A percentile compares a stretch with the other conserved stretches of the same genome.
phyloP scores from a whole-genome alignment of 2,888 invertebrate genomes.

The Autographa pulchrina region DNA sequence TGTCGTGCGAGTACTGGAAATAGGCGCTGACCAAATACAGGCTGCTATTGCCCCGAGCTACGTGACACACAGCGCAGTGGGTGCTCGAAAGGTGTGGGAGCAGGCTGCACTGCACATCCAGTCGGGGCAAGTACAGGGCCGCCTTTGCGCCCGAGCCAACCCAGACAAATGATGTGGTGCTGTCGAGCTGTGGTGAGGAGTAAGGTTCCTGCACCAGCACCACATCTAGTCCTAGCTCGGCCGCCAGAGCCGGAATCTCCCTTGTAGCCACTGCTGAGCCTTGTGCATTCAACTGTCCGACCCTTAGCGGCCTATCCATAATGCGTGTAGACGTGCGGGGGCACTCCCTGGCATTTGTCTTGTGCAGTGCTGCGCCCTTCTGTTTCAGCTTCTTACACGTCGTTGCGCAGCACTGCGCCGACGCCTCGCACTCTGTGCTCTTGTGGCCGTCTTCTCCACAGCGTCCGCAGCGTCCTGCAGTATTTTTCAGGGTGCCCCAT shows the following conservation, averaged over 20 bases:
- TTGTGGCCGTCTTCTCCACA: no score
- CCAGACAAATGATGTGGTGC: background rate
- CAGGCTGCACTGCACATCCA: conserved; percentile 18
- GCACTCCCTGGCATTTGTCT: conserved; percentile 32
- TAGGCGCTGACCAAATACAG: no score
- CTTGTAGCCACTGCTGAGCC: conserved; percentile 39
- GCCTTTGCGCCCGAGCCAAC: conserved; percentile 29
- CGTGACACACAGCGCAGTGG: no score
- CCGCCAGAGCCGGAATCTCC: conserved; percentile 40
- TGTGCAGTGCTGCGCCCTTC: no score
- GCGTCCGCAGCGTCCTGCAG: no score
- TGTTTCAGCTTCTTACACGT: no score
- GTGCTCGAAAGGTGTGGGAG: conserved; percentile 41
- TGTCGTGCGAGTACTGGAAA: conserved; percentile 23
- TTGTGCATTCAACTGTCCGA: no score
- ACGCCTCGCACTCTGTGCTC: no score
- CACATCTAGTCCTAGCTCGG: conserved; percentile 39
- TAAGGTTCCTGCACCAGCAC: conserved; percentile 59
- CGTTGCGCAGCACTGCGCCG: no score
- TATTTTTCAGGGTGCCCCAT: no score
- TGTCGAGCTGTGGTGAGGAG: conserved; percentile 2
- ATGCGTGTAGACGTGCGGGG: conserved; percentile 46
- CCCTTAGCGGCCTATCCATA: conserved; percentile 30
- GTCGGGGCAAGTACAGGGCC: conserved; percentile 32
- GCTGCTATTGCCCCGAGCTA: no score